A percentile compares a stretch with the other conserved stretches of the same genome.
phyloP scores from a whole-genome alignment of 1,140 invertebrate genomes.

The Drosophila nannoptera region DNA sequence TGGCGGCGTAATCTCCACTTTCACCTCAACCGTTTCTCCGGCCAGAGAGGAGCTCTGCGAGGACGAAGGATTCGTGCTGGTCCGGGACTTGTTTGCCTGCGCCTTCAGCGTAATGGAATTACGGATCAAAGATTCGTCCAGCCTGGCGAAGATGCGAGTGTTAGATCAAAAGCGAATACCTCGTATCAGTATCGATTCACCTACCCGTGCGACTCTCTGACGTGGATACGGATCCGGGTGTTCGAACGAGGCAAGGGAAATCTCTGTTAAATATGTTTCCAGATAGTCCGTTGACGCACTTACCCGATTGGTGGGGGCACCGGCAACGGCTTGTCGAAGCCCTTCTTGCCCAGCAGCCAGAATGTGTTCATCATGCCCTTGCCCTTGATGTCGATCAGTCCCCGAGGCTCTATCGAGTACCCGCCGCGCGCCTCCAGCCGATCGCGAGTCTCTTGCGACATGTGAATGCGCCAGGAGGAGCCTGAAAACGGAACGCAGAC shows the following conservation, averaged over 20 bases:
- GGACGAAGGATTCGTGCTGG: constrained; percentile 76
- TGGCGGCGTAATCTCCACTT: constrained; percentile 78
- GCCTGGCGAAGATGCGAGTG: constrained; percentile 69
- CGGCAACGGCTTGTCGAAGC: constrained; percentile 91
- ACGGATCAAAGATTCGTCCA: constrained; percentile 81
- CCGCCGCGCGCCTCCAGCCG: constrained; percentile 87
- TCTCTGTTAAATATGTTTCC: not conserved
- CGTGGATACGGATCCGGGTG: not conserved
- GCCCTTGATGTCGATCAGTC: constrained; percentile 91
- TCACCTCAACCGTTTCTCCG: constrained; percentile 76
- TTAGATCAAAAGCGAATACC: not conserved
- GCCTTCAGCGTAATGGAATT: constrained; percentile 74
- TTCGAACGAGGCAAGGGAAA: not conserved
- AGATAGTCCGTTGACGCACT: no score
- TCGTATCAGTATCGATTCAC: constrained; percentile 11
- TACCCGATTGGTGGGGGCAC: constrained; percentile 88
- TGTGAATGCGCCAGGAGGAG: constrained; percentile 89
- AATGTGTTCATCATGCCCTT: constrained; percentile 94
- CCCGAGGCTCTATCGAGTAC: constrained; percentile 89
- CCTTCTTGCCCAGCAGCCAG: constrained; percentile 93
- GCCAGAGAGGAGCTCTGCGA: constrained; percentile 78
- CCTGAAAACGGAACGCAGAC: constrained; percentile 80
- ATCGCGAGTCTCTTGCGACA: constrained; percentile 88
- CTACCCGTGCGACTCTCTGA: constrained; percentile 77
- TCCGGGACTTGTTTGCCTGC: constrained; percentile 72